Evolutionary conservation across 2,888 invertebrate genomes (phyloP).

Genomic region (Sminthurinus aureus): DNA sequence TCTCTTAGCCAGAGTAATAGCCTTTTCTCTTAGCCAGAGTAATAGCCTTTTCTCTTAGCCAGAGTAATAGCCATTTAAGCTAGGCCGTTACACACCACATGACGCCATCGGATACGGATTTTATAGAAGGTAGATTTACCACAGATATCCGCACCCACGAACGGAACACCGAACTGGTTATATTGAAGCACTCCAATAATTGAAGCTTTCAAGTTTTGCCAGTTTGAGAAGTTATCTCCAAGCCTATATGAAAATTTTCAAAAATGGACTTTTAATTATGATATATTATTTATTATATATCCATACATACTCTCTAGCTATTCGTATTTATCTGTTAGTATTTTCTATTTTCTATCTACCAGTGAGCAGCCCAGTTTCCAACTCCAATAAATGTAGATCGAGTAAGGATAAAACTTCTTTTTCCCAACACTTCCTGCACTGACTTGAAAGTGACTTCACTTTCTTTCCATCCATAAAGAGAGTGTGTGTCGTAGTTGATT

Average conservation of each 20-base stretch:
- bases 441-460: constrained; percentile 77
- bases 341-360: constrained; percentile 53
- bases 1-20: no score
- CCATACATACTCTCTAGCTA: no score
- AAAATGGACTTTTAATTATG: no score
- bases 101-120: no score
- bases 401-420: constrained; percentile 58
- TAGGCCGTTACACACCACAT: no score
- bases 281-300: no score
- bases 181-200: constrained; percentile 63
- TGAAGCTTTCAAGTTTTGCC: constrained; percentile 61
- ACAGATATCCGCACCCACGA: constrained; percentile 61
- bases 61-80: no score
- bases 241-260: constrained; percentile 41
- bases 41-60: no score
- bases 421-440: constrained; percentile 40
- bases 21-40: no score
- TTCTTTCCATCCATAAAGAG: constrained; percentile 78
- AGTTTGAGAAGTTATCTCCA: constrained; percentile 63
- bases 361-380: constrained; percentile 63
- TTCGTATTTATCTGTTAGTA: no score
- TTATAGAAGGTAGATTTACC: no score
- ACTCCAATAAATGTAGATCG: constrained; percentile 63
- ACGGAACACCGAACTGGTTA: constrained; percentile 61
- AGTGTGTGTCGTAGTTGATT: constrained; percentile 79